Evolutionary conservation across 2,797 vertebrate species (phyloP), one percentile per base, ranked within the genome.

Genomic region (Chiloscyllium punctatum): DNA sequence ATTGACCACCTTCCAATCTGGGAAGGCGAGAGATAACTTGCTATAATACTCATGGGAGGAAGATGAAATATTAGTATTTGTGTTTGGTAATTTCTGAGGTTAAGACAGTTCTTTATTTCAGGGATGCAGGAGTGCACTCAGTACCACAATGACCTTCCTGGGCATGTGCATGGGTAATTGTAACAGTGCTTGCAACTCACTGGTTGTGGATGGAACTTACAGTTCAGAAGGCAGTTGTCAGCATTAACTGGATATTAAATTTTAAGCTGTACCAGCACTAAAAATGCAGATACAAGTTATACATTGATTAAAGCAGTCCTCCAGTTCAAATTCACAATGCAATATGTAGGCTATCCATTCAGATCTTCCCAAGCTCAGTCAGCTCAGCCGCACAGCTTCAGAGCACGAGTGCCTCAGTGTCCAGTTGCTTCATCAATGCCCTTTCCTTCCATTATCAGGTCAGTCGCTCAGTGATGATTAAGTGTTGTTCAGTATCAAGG

Each of bases 1-100:
- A 98, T 97, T 98, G 97, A 97, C 97, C 97, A 98, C 97, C 97
- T 98, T 98, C 98, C 97, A 98, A 98, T 98, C 97, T 98, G 97
- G 98, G 97, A 97, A 9, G 96, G 97, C 97, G 97, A 98, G 97
- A 98, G 97, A 97, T 98, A 98, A 97, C 98, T 98, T 98, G 97
- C 98, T 97, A 98, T 98, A 98, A 98, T 98, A 98, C 98, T 98
- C 98, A 98, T 98, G 98, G 98, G 98, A 98, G 98, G 97, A 97
- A 97, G 97, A 97, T 98, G 98, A 98, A 96, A 97, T 98, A 98
- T 97, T 97, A 97, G 96, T 95, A 98, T 74, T 95, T 53, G 94
- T 74, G 94, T 33, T 95, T 77, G 42, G 94, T 96, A 96, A 96
- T 96, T 96, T 96, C 25, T 94, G 95, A 82, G 94, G 94, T 96